Evolutionary conservation across 2,888 invertebrate species (phyloP), one percentile per base, ranked within the genome.

Genomic region (Anorthoa munda): DNA sequence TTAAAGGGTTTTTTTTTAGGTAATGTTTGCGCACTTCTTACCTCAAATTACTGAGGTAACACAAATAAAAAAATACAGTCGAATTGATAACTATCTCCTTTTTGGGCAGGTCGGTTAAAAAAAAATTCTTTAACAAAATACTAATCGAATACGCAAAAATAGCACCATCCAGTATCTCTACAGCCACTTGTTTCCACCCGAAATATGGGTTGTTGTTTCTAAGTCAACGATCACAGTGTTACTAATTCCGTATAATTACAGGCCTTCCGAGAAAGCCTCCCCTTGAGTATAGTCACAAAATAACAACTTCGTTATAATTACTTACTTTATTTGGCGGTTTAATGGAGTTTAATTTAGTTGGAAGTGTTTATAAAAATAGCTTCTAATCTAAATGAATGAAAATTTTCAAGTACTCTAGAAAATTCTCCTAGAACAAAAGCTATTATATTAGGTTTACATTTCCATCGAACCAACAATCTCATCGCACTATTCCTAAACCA

Each of bases 201-300:
- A 66, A 80, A 66, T 66, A 79, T 70, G 66, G 53, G 15, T 18
- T 12, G 48, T 56, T 51, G 66, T 80, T 64, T 46, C 81, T 55
- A 59, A 66, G 55, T 51, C 65, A 66, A 66, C 66, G 48, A 64
- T 46, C 39, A 58, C 58, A 51, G n/a, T 7, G 7, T 53, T 48
- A 66, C 26, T 78, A 48, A 31, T 51, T 26, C 17, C 2, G 11
- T 55, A 15, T 79, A 77, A 79, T 79, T 61, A 81, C 18, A 65
- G 45, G 0, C 11, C 15, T 77, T 66, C 65, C 12, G 13, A 67
- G 81, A 77, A 81, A 53, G 4, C 12, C 21, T 11, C 51, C 61
- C 75, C 46, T 15, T 31, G 21, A 59, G 15, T n/a, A 39, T 26
- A 65, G 66, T 48, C 4, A 26, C 21, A n/a, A 46, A 51, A 64